These are phyloP conservation scores for Contarinia nasturtii DNA, from an alignment of 1,140 invertebrate genomes.

Conservation along the genomic window DNA sequence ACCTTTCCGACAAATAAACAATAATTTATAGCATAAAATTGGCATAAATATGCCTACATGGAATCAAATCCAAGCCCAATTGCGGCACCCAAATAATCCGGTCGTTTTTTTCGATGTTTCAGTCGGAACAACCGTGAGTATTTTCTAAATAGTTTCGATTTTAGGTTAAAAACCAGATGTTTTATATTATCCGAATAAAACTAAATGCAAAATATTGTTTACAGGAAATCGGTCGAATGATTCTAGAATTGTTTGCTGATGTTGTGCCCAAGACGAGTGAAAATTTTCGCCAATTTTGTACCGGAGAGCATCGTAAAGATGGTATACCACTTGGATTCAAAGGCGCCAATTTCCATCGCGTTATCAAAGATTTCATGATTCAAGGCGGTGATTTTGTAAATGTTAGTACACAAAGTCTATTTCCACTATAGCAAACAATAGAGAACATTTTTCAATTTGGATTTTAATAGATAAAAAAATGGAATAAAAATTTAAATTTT, in stretches of 20 bases:
- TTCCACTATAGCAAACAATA: too few species aligned
- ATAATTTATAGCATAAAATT: too few species aligned
- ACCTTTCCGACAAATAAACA: too few species aligned
- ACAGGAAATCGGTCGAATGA: conserved; percentile 76
- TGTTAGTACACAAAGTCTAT: conserved; percentile 44
- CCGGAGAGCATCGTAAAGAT: conserved; percentile 76
- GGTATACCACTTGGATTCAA: conserved; percentile 95
- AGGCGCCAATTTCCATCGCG: conserved; percentile 88
- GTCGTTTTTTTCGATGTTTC: conserved; percentile 93
- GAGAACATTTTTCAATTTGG: not conserved
- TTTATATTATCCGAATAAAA: not conserved
- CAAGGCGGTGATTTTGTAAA: conserved; percentile 98
- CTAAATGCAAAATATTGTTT: conserved; percentile 2
- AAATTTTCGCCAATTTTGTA: conserved; percentile 97
- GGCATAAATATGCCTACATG: conserved; percentile 53
- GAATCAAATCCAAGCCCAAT: conserved; percentile 82
- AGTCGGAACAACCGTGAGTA: conserved; percentile 68
- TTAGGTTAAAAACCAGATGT: not conserved
- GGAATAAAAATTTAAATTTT: not conserved
- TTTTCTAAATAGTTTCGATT: not conserved
- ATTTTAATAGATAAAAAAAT: too few species aligned
- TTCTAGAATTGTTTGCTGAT: conserved; percentile 93
- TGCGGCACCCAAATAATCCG: conserved; percentile 82
- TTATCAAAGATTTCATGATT: conserved; percentile 98
- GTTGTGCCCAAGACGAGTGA: conserved; percentile 94